These are phyloP conservation scores for Chiloscyllium plagiosum DNA, from an alignment of 2,113 vertebrate species.

Conservation along the genomic window DNA sequence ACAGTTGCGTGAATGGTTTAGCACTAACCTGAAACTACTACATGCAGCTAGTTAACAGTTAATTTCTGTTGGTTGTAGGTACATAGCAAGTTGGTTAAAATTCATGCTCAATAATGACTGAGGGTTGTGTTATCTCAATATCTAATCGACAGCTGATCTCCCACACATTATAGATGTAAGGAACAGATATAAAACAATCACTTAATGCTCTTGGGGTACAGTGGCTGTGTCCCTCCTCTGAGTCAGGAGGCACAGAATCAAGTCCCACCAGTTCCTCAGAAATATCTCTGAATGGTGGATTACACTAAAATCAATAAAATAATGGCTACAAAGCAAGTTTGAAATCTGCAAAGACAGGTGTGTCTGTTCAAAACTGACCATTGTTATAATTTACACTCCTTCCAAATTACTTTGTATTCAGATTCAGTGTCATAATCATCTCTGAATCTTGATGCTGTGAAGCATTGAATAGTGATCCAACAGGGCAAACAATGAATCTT, in stretches of 20 bases:
- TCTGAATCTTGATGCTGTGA: background rate
- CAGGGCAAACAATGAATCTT: background rate
- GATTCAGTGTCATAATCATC: background rate
- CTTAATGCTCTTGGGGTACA: no score
- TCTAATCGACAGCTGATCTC: background rate
- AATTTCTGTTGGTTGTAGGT: background rate
- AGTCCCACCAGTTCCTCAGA: no score
- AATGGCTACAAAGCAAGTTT: background rate
- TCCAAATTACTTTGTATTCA: background rate
- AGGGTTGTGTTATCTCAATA: background rate
- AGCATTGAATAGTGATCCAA: background rate
- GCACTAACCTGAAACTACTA: background rate
- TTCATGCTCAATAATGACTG: background rate
- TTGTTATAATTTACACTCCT: background rate
- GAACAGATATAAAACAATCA: background rate
- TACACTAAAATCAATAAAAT: no score
- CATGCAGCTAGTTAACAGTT: background rate
- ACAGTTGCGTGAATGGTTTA: background rate
- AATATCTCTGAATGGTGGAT: no score
- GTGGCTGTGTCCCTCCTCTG: no score
- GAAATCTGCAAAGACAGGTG: background rate
- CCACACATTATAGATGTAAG: background rate
- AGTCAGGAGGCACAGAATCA: no score
- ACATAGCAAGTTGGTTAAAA: background rate
- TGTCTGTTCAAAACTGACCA: background rate